phyloP scores from a whole-genome alignment of 2,888 invertebrate species.

The Drosophila anomalipes region DNA sequence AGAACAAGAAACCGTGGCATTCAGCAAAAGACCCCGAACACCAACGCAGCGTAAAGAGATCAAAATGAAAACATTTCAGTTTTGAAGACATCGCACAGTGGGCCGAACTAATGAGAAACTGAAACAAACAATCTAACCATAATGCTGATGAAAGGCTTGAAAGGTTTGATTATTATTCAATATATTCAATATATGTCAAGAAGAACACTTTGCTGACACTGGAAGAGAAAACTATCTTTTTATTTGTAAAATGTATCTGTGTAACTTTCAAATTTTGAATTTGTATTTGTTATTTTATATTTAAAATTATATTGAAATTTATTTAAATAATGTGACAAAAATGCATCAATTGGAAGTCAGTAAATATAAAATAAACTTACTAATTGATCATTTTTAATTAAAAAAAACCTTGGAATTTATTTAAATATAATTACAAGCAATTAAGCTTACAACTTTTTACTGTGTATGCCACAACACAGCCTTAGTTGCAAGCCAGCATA shows the following conservation, averaged over 20 bases:
- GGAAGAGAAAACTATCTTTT: background rate
- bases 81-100: constrained; percentile 50
- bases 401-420: background rate
- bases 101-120: background rate
- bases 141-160: background rate
- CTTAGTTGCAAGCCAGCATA: background rate
- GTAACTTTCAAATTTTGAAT: background rate
- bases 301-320: background rate
- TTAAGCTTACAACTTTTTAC: background rate
- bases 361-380: too few species aligned
- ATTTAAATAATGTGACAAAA: too few species aligned
- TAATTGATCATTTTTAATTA: too few species aligned
- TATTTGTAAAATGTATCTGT: background rate
- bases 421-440: background rate
- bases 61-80: constrained; percentile 78
- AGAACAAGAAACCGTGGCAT: constrained; percentile 45
- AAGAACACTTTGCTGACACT: background rate
- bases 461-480: background rate
- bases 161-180: background rate
- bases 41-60: constrained; percentile 80
- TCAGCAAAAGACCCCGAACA: constrained; percentile 52
- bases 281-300: background rate
- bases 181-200: too few species aligned
- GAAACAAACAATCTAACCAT: background rate
- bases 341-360: too few species aligned